phyloP scores from a whole-genome alignment of 2,888 invertebrate species.

The Blastobasis lacticolella region DNA sequence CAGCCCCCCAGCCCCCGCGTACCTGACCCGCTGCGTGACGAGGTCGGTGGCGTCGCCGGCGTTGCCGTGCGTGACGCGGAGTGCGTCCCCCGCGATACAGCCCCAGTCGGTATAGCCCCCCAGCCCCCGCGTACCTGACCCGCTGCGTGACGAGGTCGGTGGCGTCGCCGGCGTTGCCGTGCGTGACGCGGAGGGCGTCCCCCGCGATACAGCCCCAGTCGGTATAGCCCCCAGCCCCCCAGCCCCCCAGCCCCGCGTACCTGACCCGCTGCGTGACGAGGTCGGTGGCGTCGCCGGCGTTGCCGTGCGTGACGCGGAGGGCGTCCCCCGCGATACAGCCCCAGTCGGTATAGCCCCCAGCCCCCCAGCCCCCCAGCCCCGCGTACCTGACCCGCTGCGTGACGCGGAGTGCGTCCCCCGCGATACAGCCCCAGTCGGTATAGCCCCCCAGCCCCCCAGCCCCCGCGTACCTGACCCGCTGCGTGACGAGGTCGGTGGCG shows the following conservation, averaged over 20 bases:
- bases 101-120: too few species aligned
- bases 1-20: background rate
- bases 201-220: slow-evolving; percentile 81
- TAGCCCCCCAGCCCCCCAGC: too few species aligned
- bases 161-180: slow-evolving; percentile 94
- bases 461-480: slow-evolving; percentile 77
- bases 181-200: slow-evolving; percentile 95
- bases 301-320: slow-evolving; percentile 94
- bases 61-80: slow-evolving; percentile 95
- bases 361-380: too few species aligned
- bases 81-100: slow-evolving; percentile 95
- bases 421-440: slow-evolving; percentile 24
- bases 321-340: slow-evolving; percentile 95
- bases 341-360: too few species aligned
- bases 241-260: slow-evolving; percentile 14
- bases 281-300: slow-evolving; percentile 94
- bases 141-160: slow-evolving; percentile 95
- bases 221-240: too few species aligned
- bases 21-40: slow-evolving; percentile 88
- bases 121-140: slow-evolving; percentile 70
- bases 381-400: slow-evolving; percentile 83
- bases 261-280: slow-evolving; percentile 93
- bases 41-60: slow-evolving; percentile 96
- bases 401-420: slow-evolving; percentile 95
- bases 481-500: slow-evolving; percentile 95